Evolutionary conservation across 2,888 invertebrate genomes (phyloP), one percentile per base, ranked within the genome.

Genomic region (Steinernema hermaphroditum): DNA sequence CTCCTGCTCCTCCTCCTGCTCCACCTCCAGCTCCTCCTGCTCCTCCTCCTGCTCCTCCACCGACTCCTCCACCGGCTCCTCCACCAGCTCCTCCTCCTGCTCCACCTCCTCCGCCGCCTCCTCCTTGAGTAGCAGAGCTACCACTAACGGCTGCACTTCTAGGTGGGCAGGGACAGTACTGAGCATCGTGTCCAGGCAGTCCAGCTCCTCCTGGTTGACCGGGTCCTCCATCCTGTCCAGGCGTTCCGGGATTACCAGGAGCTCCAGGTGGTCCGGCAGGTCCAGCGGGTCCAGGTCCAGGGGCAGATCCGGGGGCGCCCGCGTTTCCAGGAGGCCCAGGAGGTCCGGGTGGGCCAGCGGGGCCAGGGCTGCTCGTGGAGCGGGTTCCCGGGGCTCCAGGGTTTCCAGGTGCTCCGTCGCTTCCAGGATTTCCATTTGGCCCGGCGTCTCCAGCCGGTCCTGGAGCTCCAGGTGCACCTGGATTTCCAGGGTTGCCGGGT

Each of bases 251-350:
- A 9, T 69, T 75, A 71, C 44, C 75, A 22, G 32, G 74, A 69
- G 43, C 71, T 74, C 75, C 75, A 74, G 37, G 71, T 50, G 19
- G 75, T 69, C 74, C 74, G 74, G 69, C 74, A 68, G 19, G 75
- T 72, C 24, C 70, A 49, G 34, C 68, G 24, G 62, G 62, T 50
- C 54, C 54, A 12, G 54, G 24, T 50, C 24, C 54, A 8, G 54
- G 24, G 12, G 24, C 54, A 50, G 54, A 12, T 8, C 54, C 54
- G 12, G 54, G 24, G 6, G 54, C 54, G 4, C 54, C 54, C 6
- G 4, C 34, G 22, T 12, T 32, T 37, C 69, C 69, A 69, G 37
- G 16, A 27, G 16, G 19, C 2, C 46, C 16, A 16, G 46, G 27
- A 69, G 69, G 49, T n/a, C 46, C 8, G 29, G 69, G 22, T 16